Percentiles rank a stretch among this genome's conserved stretches.
Evolutionary conservation across 2,113 vertebrate species (phyloP).

Genomic region (Ariopsis seemanni): DNA sequence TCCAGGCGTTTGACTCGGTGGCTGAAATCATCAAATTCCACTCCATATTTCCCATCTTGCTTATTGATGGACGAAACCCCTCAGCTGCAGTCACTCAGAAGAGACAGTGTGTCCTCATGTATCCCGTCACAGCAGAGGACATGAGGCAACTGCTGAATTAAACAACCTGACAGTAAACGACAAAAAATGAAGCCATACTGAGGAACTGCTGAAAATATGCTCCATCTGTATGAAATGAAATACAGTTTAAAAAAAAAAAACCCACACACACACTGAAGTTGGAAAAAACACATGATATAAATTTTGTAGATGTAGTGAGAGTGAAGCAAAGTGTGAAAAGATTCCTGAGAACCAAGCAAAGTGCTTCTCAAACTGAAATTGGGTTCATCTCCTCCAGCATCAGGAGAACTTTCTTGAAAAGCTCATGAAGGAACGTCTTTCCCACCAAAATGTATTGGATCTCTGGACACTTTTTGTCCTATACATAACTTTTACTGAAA

Average conservation of each 20-base stretch:
- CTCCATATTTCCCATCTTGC: conserved; percentile 77
- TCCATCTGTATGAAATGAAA: not conserved
- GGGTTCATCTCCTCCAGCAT: not conserved
- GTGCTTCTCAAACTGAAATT: not conserved
- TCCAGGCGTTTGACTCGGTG: conserved; percentile 84
- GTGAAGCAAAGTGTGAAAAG: not conserved
- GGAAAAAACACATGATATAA: not conserved
- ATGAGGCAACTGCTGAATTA: conserved; percentile 60
- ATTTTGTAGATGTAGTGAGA: not conserved
- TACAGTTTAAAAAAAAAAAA: not conserved
- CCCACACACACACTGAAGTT: not conserved
- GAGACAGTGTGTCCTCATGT: conserved; percentile 78
- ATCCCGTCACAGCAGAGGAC: conserved; percentile 64
- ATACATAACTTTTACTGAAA: not conserved
- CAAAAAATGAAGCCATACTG: no score
- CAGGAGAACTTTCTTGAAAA: not conserved
- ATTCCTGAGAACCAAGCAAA: not conserved
- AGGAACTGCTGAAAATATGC: not conserved
- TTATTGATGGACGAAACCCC: conserved; percentile 79
- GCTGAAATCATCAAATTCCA: conserved; percentile 86
- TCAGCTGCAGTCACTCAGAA: conserved; percentile 53
- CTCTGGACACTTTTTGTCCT: not conserved
- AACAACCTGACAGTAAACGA: not conserved
- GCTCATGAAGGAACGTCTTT: not conserved
- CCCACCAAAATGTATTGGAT: not conserved